These are phyloP conservation scores for Vulpes vulpes DNA, from an alignment of 2,113 vertebrate species.

Conservation along the genomic window DNA sequence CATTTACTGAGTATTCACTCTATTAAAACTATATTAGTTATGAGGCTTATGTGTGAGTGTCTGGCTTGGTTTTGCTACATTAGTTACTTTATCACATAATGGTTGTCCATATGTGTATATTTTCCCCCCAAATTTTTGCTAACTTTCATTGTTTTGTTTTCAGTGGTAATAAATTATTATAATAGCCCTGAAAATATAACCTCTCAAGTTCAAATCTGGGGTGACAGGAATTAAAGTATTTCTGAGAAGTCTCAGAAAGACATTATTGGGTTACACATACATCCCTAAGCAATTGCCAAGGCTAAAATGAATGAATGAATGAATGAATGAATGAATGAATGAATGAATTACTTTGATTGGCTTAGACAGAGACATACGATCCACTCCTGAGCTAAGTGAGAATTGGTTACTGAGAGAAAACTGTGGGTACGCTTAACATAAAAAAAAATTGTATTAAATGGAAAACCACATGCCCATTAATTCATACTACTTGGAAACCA, in stretches of 20 bases:
- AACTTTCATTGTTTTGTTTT: neutral
- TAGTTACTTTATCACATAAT: slow-evolving; percentile 17
- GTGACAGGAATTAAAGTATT: neutral
- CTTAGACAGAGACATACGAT: neutral
- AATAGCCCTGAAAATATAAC: neutral
- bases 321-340: too few relatives aligned
- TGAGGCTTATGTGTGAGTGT: neutral
- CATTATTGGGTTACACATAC: neutral
- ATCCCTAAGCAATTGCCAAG: neutral
- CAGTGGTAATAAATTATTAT: neutral
- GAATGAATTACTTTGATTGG: neutral
- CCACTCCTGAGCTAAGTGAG: neutral
- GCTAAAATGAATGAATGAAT: neutral
- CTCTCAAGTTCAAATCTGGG: neutral
- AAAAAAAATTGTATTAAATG: neutral
- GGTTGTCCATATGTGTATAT: neutral
- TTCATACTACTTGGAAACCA: neutral
- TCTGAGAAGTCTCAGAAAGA: neutral
- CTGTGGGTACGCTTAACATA: neutral
- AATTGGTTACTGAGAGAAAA: neutral
- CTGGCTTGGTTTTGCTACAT: slow-evolving; percentile 13
- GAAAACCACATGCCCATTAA: neutral
- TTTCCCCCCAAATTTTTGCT: neutral
- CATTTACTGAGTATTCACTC: slow-evolving; percentile 36
- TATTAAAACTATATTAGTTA: slow-evolving; percentile 23